Percentiles rank a stretch among this genome's conserved stretches.
phyloP scores from a whole-genome alignment of 2,888 invertebrate species.

The Steinernema scapterisci region DNA sequence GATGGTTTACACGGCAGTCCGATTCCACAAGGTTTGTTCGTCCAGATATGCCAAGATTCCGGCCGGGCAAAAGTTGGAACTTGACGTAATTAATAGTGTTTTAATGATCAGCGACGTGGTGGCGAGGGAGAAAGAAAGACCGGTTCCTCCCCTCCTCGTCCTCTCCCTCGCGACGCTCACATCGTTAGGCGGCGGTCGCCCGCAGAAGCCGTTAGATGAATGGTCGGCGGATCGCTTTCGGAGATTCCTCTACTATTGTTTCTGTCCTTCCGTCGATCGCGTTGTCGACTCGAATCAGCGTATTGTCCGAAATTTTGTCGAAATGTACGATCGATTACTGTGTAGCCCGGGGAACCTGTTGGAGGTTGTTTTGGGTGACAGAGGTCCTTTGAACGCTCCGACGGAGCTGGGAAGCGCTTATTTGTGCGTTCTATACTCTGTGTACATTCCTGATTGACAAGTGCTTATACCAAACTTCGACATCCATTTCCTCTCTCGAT shows the following conservation, averaged over 20 bases:
- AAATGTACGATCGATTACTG: slow-evolving; percentile 17
- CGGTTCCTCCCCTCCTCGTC: slow-evolving; percentile 9
- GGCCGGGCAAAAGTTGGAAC: not conserved
- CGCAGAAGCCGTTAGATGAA: not conserved
- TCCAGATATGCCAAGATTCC: not conserved
- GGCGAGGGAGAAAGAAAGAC: not conserved
- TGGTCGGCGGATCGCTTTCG: not conserved
- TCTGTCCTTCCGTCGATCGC: not conserved
- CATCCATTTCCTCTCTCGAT: not conserved
- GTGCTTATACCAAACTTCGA: not conserved
- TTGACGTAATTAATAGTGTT: not conserved
- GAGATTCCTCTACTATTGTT: not conserved
- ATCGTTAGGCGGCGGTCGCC: not conserved
- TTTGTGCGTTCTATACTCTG: not conserved
- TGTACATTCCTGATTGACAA: not conserved
- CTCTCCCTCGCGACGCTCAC: not conserved
- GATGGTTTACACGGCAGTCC: slow-evolving; percentile 18
- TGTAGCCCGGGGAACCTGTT: slow-evolving; percentile 13
- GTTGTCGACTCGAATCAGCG: not conserved
- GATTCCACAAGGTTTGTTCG: slow-evolving; percentile 24
- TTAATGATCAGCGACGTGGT: not conserved
- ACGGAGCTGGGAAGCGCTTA: not conserved
- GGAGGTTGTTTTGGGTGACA: slow-evolving; percentile 13
- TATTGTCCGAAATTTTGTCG: not conserved
- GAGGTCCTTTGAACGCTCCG: not conserved